Evolutionary conservation across 1,140 invertebrate species (phyloP).

Genomic region (Limonius californicus): DNA sequence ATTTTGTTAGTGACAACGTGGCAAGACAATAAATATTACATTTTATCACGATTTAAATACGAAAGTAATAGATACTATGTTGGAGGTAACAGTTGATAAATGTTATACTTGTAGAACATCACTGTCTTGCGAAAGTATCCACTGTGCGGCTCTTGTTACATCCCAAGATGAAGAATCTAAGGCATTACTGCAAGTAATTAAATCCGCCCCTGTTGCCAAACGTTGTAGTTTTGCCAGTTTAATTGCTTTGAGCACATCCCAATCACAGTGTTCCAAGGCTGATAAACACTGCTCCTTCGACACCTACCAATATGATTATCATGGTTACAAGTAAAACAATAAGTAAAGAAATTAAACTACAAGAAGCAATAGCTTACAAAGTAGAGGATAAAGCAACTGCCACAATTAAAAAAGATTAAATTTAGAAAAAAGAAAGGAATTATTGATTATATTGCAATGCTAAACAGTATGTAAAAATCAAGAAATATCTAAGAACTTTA

Average conservation of each 20-base stretch:
- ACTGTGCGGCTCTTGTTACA: conserved; percentile 45
- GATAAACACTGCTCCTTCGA: conserved; percentile 71
- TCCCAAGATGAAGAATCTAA: conserved; percentile 44
- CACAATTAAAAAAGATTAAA: too few relatives aligned
- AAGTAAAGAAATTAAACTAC: too few relatives aligned
- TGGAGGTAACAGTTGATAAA: not conserved
- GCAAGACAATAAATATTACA: conserved; percentile 9
- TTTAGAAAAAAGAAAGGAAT: too few relatives aligned
- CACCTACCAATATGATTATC: not conserved
- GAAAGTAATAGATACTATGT: not conserved
- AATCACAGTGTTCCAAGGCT: conserved; percentile 77
- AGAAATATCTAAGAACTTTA: too few relatives aligned
- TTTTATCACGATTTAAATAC: not conserved
- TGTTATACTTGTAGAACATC: conserved; percentile 42
- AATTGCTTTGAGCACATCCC: conserved; percentile 87
- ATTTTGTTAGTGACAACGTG: not conserved
- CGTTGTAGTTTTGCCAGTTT: conserved; percentile 76
- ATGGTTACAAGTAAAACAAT: too few relatives aligned
- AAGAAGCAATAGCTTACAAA: too few relatives aligned
- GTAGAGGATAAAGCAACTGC: too few relatives aligned
- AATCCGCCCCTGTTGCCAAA: conserved; percentile 50
- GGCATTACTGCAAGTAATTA: conserved; percentile 39
- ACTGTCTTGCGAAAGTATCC: conserved; percentile 45
- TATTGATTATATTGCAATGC: too few relatives aligned
- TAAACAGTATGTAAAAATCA: too few relatives aligned